A percentile compares a stretch with the other conserved stretches of the same genome.
phyloP scores from a whole-genome alignment of 2,113 vertebrate genomes.

The Neomonachus schauinslandi region DNA sequence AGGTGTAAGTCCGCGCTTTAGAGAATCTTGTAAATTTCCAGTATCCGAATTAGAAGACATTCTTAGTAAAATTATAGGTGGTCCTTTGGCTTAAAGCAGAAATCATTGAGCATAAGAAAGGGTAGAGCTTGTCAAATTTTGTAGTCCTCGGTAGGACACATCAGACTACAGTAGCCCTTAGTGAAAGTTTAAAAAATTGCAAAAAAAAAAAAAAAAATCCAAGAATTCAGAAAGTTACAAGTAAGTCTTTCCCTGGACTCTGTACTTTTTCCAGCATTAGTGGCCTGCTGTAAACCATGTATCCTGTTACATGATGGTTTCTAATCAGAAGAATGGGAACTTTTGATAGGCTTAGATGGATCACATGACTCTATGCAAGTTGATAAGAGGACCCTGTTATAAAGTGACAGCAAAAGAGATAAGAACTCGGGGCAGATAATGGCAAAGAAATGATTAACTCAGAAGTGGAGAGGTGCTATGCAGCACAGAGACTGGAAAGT shows the following conservation, averaged over 20 bases:
- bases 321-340: conserved; percentile 88
- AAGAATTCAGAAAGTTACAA: conserved; percentile 87
- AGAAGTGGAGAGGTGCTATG: conserved; percentile 85
- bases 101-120: conserved; percentile 83
- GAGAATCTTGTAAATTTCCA: conserved; percentile 82
- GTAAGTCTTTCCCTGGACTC: conserved; percentile 86
- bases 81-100: conserved; percentile 80
- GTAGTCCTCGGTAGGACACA: conserved; percentile 79
- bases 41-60: conserved; percentile 87
- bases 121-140: conserved; percentile 83
- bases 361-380: conserved; percentile 85
- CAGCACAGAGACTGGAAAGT: conserved; percentile 85
- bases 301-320: conserved; percentile 87
- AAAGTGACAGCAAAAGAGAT: conserved; percentile 97
- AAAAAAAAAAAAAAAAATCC: conserved; percentile 80
- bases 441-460: conserved; percentile 96
- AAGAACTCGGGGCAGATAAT: conserved; percentile 94
- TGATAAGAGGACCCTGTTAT: conserved; percentile 94
- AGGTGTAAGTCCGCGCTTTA: conserved; percentile 84
- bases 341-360: conserved; percentile 85
- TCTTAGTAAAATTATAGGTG: conserved; percentile 76
- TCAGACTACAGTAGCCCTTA: conserved; percentile 80
- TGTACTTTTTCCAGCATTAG: conserved; percentile 87
- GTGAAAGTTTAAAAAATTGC: conserved; percentile 85
- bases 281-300: conserved; percentile 88